Evolutionary conservation across 2,888 invertebrate genomes (phyloP).

Genomic region (Smittia sp.): DNA sequence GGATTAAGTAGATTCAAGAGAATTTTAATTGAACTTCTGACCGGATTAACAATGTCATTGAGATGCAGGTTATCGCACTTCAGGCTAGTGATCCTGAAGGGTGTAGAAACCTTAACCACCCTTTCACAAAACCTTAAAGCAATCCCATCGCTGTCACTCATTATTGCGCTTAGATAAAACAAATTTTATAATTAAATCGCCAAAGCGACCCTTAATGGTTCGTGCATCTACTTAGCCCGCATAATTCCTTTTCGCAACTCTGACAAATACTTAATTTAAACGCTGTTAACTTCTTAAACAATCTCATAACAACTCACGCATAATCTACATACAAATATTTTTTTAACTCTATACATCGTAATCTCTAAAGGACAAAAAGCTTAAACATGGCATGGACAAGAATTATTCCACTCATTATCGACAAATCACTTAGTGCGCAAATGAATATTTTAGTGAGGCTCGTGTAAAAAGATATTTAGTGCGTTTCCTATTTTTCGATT

Average conservation of each 20-base stretch:
- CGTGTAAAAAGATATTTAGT: conserved; percentile 1
- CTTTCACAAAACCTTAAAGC: too few relatives aligned
- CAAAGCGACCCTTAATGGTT: neutral
- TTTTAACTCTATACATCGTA: conserved; percentile 18
- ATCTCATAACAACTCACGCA: neutral
- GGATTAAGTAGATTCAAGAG: too few relatives aligned
- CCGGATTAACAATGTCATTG: too few relatives aligned
- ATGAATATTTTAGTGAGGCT: neutral
- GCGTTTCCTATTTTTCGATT: conserved; percentile 19
- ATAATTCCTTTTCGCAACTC: neutral
- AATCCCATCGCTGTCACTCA: too few relatives aligned
- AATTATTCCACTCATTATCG: neutral
- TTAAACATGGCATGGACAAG: neutral
- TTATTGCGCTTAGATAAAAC: conserved; percentile 9
- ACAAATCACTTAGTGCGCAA: neutral
- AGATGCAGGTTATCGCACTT: too few relatives aligned
- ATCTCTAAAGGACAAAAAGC: conserved; percentile 11
- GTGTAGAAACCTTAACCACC: too few relatives aligned
- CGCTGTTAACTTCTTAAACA: conserved; percentile 2
- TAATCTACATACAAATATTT: conserved; percentile 3
- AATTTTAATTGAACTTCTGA: too few relatives aligned
- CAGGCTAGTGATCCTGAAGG: too few relatives aligned
- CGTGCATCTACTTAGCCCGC: neutral
- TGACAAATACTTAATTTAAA: conserved; percentile 17
- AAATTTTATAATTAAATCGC: neutral